Base-by-base conservation (phyloP, 2,797 vertebrate genomes). In the Onychomys leucogaster region DNA sequence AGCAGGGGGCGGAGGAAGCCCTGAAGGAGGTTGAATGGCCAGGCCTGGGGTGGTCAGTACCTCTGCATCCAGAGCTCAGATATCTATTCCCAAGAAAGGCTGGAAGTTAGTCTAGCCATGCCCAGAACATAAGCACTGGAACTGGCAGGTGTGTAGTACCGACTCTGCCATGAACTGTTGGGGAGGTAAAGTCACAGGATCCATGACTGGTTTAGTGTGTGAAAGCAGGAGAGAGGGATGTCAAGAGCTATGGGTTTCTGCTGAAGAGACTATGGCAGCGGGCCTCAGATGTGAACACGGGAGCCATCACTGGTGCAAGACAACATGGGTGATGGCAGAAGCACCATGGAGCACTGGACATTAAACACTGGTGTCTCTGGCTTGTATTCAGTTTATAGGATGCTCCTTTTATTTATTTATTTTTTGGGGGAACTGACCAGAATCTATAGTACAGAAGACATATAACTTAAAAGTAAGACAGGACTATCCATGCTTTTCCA, bases 221-320 rank as follows among this genome's bases (percentile, higher is more conserved):
- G 76, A 41, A 55, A 43, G 41, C 41, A 34, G 21, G 29, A 83
- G 32, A 67, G 14, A 61, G 17, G 13, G 13, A 13, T 21, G 37
- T 46, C 0, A 14, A 46, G 63, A 23, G 34, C 49, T 27, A n/a
- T 2, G 0, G 61, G 29, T 55, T 91, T 55, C 91, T 37, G 49
- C 61, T 1, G 0, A 52, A 73, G 63, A 59, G 57, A 32, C 46
- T 0, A 0, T 32, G 57, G 34, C 16, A 19, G 57, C 41, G 29
- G 0, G 9, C 5, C 55, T 55, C 10, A 0, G 23, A 1, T 0
- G 7, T 6, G 19, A 49, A 1, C 88, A 3, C 0, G 0, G 43
- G 27, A 73, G 25, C 77, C n/a, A 34, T 43, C 0, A 0, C 59
- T 52, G 17, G 5, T 37, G 3, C 1, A 29, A 29, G 27, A 11